Base-by-base conservation (phyloP, 2,888 invertebrate species). In the Cantharis rustica region DNA sequence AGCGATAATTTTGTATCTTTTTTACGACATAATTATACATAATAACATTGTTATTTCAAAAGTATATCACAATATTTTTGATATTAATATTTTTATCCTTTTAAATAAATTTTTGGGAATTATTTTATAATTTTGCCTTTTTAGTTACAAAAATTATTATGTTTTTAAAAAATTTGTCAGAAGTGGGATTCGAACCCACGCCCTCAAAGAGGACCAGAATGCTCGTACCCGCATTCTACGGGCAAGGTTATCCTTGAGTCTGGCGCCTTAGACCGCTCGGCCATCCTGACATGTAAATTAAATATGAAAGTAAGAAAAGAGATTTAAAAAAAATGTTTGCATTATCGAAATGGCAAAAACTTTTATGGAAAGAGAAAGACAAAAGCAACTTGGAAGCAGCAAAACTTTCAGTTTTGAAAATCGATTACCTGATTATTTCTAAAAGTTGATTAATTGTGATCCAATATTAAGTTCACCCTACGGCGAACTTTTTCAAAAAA, bases 221-320 rank as follows among this genome's bases (percentile, higher is more conserved):
- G 85, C 87, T 86, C 87, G 74, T 11, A 63, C 15, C 13, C 63
- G n/a, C 16, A 17, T 63, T 61, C 1, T 1, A 13, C 17, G 17
- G 17, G 17, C 11, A 17, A 64, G 64, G 20, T 15, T 4, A n/a
- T 62, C 90, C 91, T 91, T 91, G 90, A 90, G 91, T 91, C 90
- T 91, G 91, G 91, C 95, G 95, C 95, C 95, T 95, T 95, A 94
- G 95, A 95, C 95, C 95, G 93, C 94, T 95, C 93, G 93, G 93
- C 93, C 94, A 94, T 93, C 93, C 93, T 94, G 93, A 94, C 93
- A 17, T 17, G 13, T 16, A 20, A 16, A 7, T 31, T 13, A 11
- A 4, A 31, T 4, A 31, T 11, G 31, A 13, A 10, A 11, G 27
- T 27, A 27, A 3, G 11, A 27, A 27, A 13, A 31, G 13, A 31